phyloP scores from a whole-genome alignment of 2,113 vertebrate species.

The Pongo pygmaeus region DNA sequence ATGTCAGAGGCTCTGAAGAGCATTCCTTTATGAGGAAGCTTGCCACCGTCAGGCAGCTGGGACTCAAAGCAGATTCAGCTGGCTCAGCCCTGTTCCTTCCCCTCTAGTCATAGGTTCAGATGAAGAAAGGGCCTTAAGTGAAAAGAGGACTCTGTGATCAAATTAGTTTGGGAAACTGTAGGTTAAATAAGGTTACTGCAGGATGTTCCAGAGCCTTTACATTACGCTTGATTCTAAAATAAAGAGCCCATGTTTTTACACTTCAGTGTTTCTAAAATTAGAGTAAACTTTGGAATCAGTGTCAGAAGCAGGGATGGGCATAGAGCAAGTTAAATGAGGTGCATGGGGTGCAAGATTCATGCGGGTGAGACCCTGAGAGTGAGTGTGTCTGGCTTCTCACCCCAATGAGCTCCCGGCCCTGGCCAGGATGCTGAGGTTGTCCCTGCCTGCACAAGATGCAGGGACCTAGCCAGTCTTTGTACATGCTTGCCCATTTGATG shows the following conservation, averaged over 20 bases:
- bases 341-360: accelerated
- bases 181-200: not conserved
- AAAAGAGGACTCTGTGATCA: not conserved
- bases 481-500: no score
- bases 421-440: not conserved
- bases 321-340: no score
- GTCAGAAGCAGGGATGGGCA: not conserved
- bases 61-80: not conserved
- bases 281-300: not conserved
- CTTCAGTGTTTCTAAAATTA: not conserved
- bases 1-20: not conserved
- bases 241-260: not conserved
- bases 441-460: accelerated
- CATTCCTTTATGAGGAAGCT: not conserved
- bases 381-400: no score
- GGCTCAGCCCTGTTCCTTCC: not conserved
- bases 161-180: not conserved
- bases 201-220: not conserved
- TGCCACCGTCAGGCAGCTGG: not conserved
- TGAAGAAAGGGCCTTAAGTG: not conserved
- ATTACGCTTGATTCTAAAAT: not conserved
- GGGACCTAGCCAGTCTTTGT: not conserved
- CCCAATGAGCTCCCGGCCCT: accelerated
- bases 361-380: accelerated
- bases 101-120: not conserved